Conservation (phyloP, 2,797 vertebrate species). For the Caiman crocodilus region DNA sequence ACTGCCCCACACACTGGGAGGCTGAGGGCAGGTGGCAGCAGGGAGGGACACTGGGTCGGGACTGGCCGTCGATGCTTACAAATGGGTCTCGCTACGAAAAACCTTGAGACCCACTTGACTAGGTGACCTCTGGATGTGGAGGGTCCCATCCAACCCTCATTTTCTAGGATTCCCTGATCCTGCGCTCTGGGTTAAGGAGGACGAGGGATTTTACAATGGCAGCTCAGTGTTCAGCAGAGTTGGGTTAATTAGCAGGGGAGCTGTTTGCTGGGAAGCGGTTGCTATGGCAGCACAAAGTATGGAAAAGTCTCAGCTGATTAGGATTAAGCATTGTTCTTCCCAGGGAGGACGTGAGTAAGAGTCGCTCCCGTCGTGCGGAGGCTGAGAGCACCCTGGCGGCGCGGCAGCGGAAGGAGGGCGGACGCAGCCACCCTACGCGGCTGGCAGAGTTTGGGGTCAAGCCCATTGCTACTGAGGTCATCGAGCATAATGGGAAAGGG, state of each 20-base stretch:
- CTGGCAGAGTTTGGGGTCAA: too few species aligned
- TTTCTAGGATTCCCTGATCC: too few species aligned
- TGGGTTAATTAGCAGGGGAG: not conserved
- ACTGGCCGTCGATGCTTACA: too few species aligned
- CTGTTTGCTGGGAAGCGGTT: not conserved
- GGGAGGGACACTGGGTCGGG: too few species aligned
- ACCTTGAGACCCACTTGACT: too few species aligned
- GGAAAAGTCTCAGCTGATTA: slow-evolving; percentile 8
- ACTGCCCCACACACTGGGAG: too few species aligned
- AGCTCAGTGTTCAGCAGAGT: accelerated
- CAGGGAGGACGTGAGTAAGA: not conserved
- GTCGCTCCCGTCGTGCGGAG: too few species aligned
- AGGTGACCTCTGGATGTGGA: too few species aligned
- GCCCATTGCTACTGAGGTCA: not conserved
- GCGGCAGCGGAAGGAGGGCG: not conserved
- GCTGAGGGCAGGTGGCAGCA: too few species aligned
- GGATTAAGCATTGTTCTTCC: not conserved
- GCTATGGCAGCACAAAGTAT: slow-evolving; percentile 1
- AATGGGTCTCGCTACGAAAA: too few species aligned
- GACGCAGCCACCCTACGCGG: not conserved
- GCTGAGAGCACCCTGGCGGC: not conserved
- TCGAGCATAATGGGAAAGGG: not conserved
- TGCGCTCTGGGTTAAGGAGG: not conserved
- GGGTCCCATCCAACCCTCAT: too few species aligned
- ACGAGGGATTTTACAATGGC: not conserved